Evolutionary conservation across 2,888 invertebrate genomes (phyloP), one percentile per base, ranked within the genome.

Genomic region (Seira sanloemensis): DNA sequence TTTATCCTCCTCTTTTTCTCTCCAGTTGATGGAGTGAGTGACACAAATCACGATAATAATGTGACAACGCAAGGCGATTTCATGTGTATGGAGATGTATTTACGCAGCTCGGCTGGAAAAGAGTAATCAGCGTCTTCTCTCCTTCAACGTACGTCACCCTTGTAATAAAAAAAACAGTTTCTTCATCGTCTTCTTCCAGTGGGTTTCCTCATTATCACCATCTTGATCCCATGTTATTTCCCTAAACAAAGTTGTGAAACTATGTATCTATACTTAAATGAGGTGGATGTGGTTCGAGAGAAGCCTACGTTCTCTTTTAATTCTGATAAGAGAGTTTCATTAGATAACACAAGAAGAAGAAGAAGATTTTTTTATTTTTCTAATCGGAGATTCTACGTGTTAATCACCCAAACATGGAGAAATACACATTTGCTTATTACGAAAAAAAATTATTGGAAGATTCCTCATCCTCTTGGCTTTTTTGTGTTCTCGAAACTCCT

Each of bases 21-120:
- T n/a, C n/a, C n/a, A n/a, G n/a, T n/a, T n/a, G 78, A 78, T 81
- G 74, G 71, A 67, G 69, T 78, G 78, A 82, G 78, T 82, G 85
- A 85, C 81, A 82, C 78, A 82, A 82, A 85, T 82, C 84, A 82
- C 71, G 81, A 84, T 84, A 84, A 78, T 84, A 68, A 74, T 69
- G 84, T 73, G 83, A 78, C 83, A 78, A 67, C 21, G 21, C 62
- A 9, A 12, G 37, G 37, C 7, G 12, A 9, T 12, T 62, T 9
- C 2, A 58, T 21, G 21, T 62, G 21, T 62, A 62, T 21, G 23
- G 21, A n/a, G 12, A 62, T 50, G 16, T 18, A n/a, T n/a, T n/a
- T n/a, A n/a, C n/a, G n/a, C n/a, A n/a, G n/a, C 68, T 77, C 54
- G 68, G 77, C 58, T 68, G 68, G 77, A 77, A 54, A n/a, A 54